Conservation (phyloP, 2,113 vertebrate genomes). For the Pituophis catenifer region DNA sequence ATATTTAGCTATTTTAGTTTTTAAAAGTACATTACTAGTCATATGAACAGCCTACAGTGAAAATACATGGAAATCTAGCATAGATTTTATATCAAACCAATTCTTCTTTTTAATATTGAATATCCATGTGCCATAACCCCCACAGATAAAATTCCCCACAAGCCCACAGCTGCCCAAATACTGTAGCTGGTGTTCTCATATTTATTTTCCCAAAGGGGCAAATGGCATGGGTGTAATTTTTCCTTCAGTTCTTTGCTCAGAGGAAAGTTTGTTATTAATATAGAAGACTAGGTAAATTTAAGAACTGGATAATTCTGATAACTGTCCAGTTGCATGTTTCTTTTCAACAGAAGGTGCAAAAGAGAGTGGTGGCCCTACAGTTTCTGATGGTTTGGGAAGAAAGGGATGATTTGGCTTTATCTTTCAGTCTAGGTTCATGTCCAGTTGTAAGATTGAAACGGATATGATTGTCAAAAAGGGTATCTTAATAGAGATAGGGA, state of each 20-base stretch:
- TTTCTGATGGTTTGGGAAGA: background rate
- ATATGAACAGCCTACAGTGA: background rate
- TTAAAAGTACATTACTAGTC: background rate
- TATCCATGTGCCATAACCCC: background rate
- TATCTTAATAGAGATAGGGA: background rate
- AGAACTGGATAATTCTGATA: background rate
- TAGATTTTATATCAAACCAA: background rate
- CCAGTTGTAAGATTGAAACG: background rate
- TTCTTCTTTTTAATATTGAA: background rate
- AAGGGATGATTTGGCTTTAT: background rate
- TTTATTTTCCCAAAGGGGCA: background rate
- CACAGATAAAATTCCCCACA: background rate
- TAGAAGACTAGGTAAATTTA: background rate
- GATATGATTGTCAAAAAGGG: background rate
- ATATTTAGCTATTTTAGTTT: background rate
- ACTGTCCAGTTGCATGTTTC: background rate
- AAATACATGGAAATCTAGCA: background rate
- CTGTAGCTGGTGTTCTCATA: background rate
- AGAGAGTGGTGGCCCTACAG: background rate
- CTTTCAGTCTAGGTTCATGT: background rate
- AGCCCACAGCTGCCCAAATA: background rate
- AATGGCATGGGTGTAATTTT: background rate
- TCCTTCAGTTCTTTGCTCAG: background rate
- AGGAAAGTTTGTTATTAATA: background rate
- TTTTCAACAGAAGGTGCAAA: background rate